phyloP scores from a whole-genome alignment of 2,113 vertebrate species.

The Setophaga kirtlandii region DNA sequence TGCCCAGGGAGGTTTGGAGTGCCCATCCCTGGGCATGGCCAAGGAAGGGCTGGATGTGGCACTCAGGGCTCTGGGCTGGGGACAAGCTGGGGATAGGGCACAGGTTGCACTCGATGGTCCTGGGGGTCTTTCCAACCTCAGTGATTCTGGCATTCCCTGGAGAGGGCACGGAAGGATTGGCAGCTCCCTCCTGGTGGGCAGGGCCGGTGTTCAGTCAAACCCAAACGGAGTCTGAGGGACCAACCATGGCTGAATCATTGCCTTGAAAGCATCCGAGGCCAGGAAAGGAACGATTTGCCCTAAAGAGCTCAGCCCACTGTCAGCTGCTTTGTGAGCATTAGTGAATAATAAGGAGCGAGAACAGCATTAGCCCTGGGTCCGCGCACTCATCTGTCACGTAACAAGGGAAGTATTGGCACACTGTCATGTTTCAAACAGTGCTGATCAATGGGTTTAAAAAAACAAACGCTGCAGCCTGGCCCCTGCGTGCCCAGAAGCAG shows the following conservation, averaged over 20 bases:
- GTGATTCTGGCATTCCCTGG: background rate
- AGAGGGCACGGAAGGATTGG: background rate
- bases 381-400: conserved; percentile 7
- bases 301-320: conserved; percentile 27
- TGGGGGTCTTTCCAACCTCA: background rate
- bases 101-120: fast-evolving
- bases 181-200: background rate
- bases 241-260: background rate
- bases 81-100: background rate
- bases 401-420: conserved; percentile 29
- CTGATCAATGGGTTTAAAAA: conserved; percentile 27
- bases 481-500: background rate
- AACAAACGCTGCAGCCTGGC: background rate
- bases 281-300: background rate
- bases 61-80: background rate
- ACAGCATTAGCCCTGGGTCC: background rate
- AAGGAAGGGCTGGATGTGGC: fast-evolving
- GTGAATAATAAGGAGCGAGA: conserved; percentile 42
- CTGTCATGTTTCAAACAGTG: conserved; percentile 46
- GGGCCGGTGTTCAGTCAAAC: background rate
- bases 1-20: background rate
- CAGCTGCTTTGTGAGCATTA: conserved; percentile 30
- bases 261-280: background rate
- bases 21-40: background rate
- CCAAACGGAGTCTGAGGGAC: background rate